Conservation (phyloP, 2,797 vertebrate species). For the Oryzias dopingdopingensis region DNA sequence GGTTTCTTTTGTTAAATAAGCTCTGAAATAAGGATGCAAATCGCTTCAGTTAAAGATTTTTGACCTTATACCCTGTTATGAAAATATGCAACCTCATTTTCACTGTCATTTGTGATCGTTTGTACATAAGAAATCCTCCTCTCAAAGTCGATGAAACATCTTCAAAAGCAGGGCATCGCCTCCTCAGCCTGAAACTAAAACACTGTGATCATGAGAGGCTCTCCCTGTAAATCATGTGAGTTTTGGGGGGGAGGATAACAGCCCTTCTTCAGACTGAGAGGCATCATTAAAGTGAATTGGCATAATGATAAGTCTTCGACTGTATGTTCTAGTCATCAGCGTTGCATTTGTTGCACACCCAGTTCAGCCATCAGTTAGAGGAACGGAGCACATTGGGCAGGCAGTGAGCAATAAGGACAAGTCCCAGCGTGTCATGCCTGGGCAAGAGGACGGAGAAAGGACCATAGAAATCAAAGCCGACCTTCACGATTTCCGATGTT, state of each 20-base stretch:
- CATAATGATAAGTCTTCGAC: constrained; percentile 65
- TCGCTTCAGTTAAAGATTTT: no score
- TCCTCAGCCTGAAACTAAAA: constrained; percentile 48
- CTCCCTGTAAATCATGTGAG: constrained; percentile 55
- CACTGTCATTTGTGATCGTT: no score
- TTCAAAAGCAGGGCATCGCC: constrained; percentile 46
- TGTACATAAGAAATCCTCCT: background rate
- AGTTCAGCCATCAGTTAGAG: constrained; percentile 29
- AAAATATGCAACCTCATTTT: no score
- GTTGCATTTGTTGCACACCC: constrained; percentile 55
- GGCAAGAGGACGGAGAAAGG: constrained; percentile 29
- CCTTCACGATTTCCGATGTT: background rate
- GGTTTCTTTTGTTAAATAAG: no score
- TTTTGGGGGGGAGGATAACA: constrained; percentile 52
- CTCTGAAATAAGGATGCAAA: no score
- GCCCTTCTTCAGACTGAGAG: constrained; percentile 49
- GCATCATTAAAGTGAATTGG: constrained; percentile 64
- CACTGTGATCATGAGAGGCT: constrained; percentile 53
- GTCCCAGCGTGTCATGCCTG: constrained; percentile 27
- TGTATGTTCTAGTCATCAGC: constrained; percentile 52
- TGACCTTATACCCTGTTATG: no score
- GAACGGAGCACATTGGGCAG: constrained; percentile 22
- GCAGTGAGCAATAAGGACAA: constrained; percentile 29
- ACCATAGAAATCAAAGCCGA: constrained; percentile 3
- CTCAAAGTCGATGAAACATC: constrained; percentile 30